Evolutionary conservation across 30 jellyfish, hydroid and myxozoan species (phyloP), one percentile per base, ranked within the genome.

Genomic region (Cassiopea andromeda): DNA sequence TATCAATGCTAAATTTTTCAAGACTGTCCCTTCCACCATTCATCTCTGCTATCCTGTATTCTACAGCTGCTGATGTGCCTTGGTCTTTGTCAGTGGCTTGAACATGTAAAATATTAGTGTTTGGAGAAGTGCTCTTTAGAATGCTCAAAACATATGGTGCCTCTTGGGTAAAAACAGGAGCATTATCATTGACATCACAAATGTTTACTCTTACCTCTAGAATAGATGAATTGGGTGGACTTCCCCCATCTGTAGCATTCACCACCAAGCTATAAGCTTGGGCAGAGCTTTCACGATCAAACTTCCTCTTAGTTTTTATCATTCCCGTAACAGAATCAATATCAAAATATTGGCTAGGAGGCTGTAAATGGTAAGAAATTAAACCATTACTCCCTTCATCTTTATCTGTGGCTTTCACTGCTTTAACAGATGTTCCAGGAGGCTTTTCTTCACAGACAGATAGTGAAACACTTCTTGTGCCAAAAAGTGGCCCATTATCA

Each of bases 351-450:
- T 57, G 93, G 69, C 92, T 91, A 2, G 73, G 75, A 1, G 92
- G 89, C 69, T 80, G 92, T 12, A 92, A 82, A n/a, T 75, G 64
- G 76, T 88, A 96, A 17, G 93, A 90, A 45, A 96, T 77, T 13
- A 86, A 48, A 2, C 98, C 98, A 88, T 92, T 96, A 48, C 90
- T 67, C 7, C 99, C 98, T n/a, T 83, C 88, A 81, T 96, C 99
- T 27, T 69, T 75, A 60, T 96, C 99, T 19, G 67, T 66, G 1
- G 97, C 99, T 49, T 91, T 49, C 1, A 96, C 87, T 8, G 91
- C 48, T 61, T 91, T 87, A 19, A 96, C 97, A 13, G 45, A 85
- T 45, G 99, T 85, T 49, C 99, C 99, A 10, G 94, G 94, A 7
- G 97, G 97, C 54, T 82, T 90, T 80, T 92, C 98, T 77, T 96